A percentile compares a stretch with the other conserved stretches of the same genome.
phyloP scores from a whole-genome alignment of 2,113 vertebrate species.

The Oplegnathus fasciatus region DNA sequence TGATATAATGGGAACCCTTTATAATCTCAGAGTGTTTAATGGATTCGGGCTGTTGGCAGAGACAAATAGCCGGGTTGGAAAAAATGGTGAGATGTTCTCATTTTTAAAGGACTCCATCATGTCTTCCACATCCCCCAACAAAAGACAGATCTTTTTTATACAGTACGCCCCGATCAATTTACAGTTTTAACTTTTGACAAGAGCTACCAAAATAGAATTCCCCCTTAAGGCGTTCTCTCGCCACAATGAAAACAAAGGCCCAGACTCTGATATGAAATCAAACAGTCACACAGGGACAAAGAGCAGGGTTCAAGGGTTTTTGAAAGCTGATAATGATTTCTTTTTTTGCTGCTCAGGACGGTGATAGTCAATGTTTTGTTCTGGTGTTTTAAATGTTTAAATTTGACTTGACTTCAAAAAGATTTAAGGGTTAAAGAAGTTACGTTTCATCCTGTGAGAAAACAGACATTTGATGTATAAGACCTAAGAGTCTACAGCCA shows the following conservation, averaged over 20 bases:
- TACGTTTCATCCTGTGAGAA: background rate
- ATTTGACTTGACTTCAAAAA: background rate
- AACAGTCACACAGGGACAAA: slow-evolving; percentile 4
- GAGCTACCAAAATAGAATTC: slow-evolving; percentile 43
- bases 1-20: slow-evolving; percentile 65
- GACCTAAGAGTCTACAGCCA: background rate
- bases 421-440: background rate
- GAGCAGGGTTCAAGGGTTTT: background rate
- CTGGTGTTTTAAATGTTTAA: background rate
- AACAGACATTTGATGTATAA: background rate
- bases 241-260: slow-evolving; percentile 27
- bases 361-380: background rate
- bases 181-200: slow-evolving; percentile 49
- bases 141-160: slow-evolving; percentile 45
- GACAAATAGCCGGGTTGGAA: slow-evolving; percentile 50
- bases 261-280: background rate
- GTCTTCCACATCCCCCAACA: slow-evolving; percentile 24
- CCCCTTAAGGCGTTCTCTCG: slow-evolving; percentile 11
- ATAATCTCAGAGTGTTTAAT: slow-evolving; percentile 68
- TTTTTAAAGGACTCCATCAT: slow-evolving; percentile 64
- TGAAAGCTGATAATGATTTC: background rate
- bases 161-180: slow-evolving; percentile 36
- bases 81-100: slow-evolving; percentile 48
- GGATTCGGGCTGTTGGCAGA: slow-evolving; percentile 68
- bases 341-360: background rate